Evolutionary conservation across 2,797 vertebrate species (phyloP), one percentile per base, ranked within the genome.

Genomic region (Enteromius paludinosus): DNA sequence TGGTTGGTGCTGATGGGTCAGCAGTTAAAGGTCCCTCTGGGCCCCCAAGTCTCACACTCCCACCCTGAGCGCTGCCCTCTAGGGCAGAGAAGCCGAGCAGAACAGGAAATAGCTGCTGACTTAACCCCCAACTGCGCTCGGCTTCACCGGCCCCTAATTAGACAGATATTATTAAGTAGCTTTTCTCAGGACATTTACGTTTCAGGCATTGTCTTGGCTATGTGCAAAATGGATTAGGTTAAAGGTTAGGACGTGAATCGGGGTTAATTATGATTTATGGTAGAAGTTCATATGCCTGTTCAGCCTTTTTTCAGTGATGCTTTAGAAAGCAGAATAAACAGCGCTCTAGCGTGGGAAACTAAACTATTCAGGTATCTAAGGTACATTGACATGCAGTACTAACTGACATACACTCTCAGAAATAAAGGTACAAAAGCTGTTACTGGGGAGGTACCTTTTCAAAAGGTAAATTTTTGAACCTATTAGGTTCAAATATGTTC

Each of bases 11-110:
- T 75, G 77, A 86, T 78, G 74, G 78, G 76, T 52, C 81, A 88
- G 84, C 86, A 89, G 79, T 87, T 85, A 87, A 78, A 82, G 89
- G 18, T 82, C 82, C 86, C 88, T 83, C 62, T 75, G n/a, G 88
- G 86, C 87, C 87, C 88, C 49, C 86, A 87, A 75, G 87, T 78
- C 83, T 83, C 70, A 89, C 85, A 84, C 64, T 77, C 65, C 64
- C 81, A 83, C 81, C 64, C 81, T 90, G 88, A 90, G 87, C 85
- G 86, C 82, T 85, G 83, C 85, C 90, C 87, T 3, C 18, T 86
- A 70, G 81, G 76, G 89, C 81, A 88, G 87, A 84, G 84, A 49
- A 83, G 84, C 75, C 84, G 82, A 82, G 76, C 71, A 77, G 75
- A 79, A 88, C 78, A 84, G 84, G 89, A 90, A 89, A 83, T 84